Percentiles rank a stretch among this genome's conserved stretches.
Conservation (phyloP, 2,797 vertebrate species). For the Gallirallus australis region DNA sequence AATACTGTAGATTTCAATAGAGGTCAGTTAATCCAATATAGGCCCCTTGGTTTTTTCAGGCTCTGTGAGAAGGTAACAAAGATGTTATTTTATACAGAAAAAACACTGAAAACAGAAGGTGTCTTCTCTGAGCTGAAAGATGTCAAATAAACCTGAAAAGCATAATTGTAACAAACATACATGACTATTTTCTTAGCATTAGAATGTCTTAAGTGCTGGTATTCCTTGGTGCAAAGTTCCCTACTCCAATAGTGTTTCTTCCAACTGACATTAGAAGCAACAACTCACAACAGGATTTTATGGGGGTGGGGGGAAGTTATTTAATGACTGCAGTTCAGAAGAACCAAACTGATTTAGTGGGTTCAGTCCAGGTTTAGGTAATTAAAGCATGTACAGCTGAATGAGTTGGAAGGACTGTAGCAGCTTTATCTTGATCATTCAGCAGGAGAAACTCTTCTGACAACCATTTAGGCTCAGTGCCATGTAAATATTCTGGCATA, state of each 20-base stretch:
- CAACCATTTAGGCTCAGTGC: constrained; percentile 15
- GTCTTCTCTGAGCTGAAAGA: background rate
- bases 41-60: background rate
- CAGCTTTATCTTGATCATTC: constrained; percentile 23
- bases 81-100: background rate
- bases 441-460: constrained; percentile 24
- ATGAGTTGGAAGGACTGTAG: constrained; percentile 16
- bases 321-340: background rate
- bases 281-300: background rate
- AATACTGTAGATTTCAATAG: background rate
- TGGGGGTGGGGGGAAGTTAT: background rate
- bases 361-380: background rate
- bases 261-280: background rate
- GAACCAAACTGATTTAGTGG: background rate
- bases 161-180: background rate
- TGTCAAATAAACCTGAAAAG: background rate
- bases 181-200: background rate
- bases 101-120: background rate
- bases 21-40: background rate
- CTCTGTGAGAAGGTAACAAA: background rate
- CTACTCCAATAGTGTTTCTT: background rate
- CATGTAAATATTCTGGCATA: constrained; percentile 31
- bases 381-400: constrained; percentile 9
- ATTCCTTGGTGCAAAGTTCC: background rate
- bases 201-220: background rate